A percentile compares a stretch with the other conserved stretches of the same genome.
Evolutionary conservation across 2,797 vertebrate genomes (phyloP).

Genomic region (Dryobates pubescens): DNA sequence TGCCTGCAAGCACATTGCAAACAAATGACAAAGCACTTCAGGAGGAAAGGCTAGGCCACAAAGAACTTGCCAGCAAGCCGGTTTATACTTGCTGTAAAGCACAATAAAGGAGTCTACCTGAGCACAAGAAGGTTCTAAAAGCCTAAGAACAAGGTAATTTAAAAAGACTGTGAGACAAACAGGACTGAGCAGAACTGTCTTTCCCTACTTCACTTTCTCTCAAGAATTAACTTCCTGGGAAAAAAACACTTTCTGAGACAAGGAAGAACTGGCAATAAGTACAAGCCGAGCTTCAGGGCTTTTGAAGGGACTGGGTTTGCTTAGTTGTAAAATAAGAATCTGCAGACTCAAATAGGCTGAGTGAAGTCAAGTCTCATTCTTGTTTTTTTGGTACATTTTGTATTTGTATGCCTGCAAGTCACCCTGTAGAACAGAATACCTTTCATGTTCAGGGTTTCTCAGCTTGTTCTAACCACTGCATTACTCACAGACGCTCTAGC

Average conservation of each 20-base stretch:
- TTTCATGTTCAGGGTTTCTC: not conserved
- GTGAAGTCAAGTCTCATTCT: not conserved
- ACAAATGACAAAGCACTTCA: constrained; percentile 62
- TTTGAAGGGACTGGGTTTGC: not conserved
- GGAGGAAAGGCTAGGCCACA: constrained; percentile 68
- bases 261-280: not conserved
- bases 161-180: constrained; percentile 41
- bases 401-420: not conserved
- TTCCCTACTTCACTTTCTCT: constrained; percentile 4
- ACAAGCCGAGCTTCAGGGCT: not conserved
- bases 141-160: constrained; percentile 43
- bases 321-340: not conserved
- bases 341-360: not conserved
- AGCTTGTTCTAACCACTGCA: not conserved
- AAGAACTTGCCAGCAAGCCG: constrained; percentile 58
- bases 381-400: constrained; percentile 3
- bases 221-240: constrained; percentile 40
- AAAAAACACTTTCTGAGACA: not conserved
- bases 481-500: not conserved
- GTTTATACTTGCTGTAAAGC: constrained; percentile 77
- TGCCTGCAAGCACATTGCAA: constrained; percentile 59
- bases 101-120: constrained; percentile 39
- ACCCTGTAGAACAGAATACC: not conserved
- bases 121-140: constrained; percentile 32
- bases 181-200: constrained; percentile 5